These are phyloP conservation scores for Colletes latitarsis DNA, from an alignment of 1,140 invertebrate genomes.

Conservation along the genomic window DNA sequence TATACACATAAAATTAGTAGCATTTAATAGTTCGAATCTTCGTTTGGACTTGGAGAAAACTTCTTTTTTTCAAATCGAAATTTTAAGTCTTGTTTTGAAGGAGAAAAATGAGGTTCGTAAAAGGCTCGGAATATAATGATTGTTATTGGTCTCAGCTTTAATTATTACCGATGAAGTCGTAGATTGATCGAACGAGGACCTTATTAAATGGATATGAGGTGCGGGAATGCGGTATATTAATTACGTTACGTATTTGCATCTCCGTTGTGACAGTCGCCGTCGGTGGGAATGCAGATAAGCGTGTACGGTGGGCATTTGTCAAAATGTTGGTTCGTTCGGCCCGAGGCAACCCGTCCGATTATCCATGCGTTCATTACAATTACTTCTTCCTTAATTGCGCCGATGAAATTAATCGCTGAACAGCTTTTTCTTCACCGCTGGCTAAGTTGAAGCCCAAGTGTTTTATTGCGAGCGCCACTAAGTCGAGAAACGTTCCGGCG, in stretches of 20 bases:
- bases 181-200: slow-evolving; percentile 21
- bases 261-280: slow-evolving; percentile 29
- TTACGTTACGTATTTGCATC: slow-evolving; percentile 35
- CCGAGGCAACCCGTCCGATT: slow-evolving; percentile 34
- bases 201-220: slow-evolving; percentile 13
- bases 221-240: slow-evolving; percentile 47
- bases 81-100: no score
- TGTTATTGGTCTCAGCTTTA: background rate
- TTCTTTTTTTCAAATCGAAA: background rate
- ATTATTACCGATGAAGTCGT: background rate
- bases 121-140: background rate
- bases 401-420: slow-evolving; percentile 59
- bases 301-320: slow-evolving; percentile 43
- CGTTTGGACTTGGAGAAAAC: background rate
- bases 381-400: slow-evolving; percentile 58
- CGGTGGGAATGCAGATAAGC: slow-evolving; percentile 45
- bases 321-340: slow-evolving; percentile 14
- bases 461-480: slow-evolving; percentile 14
- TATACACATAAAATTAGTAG: no score
- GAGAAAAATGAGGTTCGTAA: no score
- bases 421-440: slow-evolving; percentile 23
- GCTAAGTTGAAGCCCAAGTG: background rate
- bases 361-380: slow-evolving; percentile 55
- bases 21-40: no score
- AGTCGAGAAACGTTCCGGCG: background rate